Base-by-base conservation (phyloP, 2,113 vertebrate genomes). In the Syngnathus typhle region DNA sequence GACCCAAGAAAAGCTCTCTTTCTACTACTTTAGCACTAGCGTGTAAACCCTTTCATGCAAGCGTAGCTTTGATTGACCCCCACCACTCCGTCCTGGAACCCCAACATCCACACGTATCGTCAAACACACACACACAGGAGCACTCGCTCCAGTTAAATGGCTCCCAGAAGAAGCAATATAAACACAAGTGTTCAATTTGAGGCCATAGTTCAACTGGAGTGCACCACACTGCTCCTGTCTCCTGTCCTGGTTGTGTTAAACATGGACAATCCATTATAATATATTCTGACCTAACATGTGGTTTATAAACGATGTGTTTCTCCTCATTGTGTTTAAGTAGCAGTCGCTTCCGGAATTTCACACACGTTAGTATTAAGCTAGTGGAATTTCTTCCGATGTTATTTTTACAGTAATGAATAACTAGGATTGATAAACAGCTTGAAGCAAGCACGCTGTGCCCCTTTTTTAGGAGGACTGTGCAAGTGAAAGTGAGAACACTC, bases 181-280 rank as follows among this genome's bases (percentile, higher is more conserved):
- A 82, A 87, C 80, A 85, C 58, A 36, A 76, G 59, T 64, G 71
- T 68, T 80, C 64, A 74, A 75, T 79, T 76, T 82, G 79, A 80
- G 80, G 79, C 68, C 64, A 69, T 4, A 69, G 62, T 75, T 80
- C 39, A 78, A 60, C 68, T 44, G 83, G 81, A 85, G 82, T 82
- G 70, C 76, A 32, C 64, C 67, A 12, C 72, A 60, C 63, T 69
- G 23, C 77, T 68, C 44, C 67, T 65, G 56, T 61, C 46, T 8
- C 62, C 27, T 73, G 65, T 63, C 13, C 16, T 16, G 2, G 59
- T 43, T 23, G 60, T 6, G 39, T 23, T 43, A 23, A 44, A 62
- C 38, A 61, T 41, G 18, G n/a, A 43, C 60, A 44, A 44, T 23
- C 6, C 38, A 43, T 44, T 44, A 62, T n/a, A 62, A 2, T 44